Evolutionary conservation across 2,797 vertebrate species (phyloP), one percentile per base, ranked within the genome.

Genomic region (Mycteria americana): DNA sequence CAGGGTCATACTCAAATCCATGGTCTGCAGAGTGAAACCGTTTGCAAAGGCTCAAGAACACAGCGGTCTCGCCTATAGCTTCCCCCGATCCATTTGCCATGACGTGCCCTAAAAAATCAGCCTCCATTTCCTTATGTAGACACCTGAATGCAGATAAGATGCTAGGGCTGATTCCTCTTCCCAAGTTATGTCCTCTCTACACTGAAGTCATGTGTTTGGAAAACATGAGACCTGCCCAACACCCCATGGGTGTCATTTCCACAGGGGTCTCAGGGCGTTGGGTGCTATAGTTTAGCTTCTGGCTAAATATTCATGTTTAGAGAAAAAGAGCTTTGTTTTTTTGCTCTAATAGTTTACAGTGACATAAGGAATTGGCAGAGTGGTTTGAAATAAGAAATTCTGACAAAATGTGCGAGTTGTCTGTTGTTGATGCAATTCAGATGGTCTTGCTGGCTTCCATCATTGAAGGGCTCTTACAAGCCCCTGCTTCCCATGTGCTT

Each of bases 51-150:
- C 41, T 70, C 7, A 4, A 18, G 85, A 76, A 2, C 0, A 0
- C 59, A 21, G 5, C 0, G 0, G 13, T 65, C 17, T 77, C 50
- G 59, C 68, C 48, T 28, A 1, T 30, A 46, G n/a, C 50, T 80
- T 46, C 57, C 39, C 1, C 23, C 2, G 2, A 9, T 16, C 9
- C 28, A 5, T 23, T 50, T 0, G 0, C 35, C 6, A 9, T 22
- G n/a, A 27, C 24, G 56, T 77, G 25, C 30, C 39, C 30, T 43
- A 15, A 46, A 56, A 84, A 62, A 21, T 31, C 64, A 69, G 45
- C 31, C 59, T 62, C 14, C 0, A 0, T 63, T 85, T 77, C 27
- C 51, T 53, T 62, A 37, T 41, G 11, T 53, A 63, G 37, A 54
- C 28, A 73, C 27, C 11, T 87, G 41, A 39, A 59, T 15, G 53